Evolutionary conservation across 2,797 vertebrate species (phyloP).

Genomic region (Acropternis orthonyx): DNA sequence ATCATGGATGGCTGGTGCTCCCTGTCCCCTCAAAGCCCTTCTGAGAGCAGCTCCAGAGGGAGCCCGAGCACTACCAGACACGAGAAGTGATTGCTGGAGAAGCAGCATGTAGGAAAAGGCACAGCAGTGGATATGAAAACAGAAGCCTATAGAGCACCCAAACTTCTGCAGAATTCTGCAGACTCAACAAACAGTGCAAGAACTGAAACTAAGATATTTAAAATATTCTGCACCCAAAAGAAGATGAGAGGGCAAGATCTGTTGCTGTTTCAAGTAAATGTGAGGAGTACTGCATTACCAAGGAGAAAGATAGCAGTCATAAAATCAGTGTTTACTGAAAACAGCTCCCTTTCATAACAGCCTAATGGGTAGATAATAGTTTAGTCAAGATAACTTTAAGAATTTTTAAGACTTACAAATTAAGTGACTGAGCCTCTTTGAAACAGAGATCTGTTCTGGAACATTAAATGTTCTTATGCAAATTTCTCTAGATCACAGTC

Average conservation of each 20-base stretch:
- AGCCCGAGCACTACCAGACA: background rate
- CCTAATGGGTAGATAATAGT: background rate
- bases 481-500: background rate
- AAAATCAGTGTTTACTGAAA: background rate
- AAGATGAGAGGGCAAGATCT: background rate
- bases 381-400: background rate
- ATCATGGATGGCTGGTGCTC: background rate
- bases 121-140: background rate
- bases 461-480: background rate
- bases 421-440: background rate
- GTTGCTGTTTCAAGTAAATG: background rate
- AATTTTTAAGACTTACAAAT: background rate
- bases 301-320: background rate
- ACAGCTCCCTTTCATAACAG: background rate
- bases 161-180: background rate
- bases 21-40: background rate
- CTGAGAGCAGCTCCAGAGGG: background rate
- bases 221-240: background rate
- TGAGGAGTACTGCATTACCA: background rate
- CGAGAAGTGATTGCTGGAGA: background rate
- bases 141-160: background rate
- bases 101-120: background rate
- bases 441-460: background rate
- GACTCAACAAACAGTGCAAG: background rate
- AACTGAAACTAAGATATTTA: background rate